Conservation (phyloP, 2,888 invertebrate species). For the Neoaliturus tenellus region DNA sequence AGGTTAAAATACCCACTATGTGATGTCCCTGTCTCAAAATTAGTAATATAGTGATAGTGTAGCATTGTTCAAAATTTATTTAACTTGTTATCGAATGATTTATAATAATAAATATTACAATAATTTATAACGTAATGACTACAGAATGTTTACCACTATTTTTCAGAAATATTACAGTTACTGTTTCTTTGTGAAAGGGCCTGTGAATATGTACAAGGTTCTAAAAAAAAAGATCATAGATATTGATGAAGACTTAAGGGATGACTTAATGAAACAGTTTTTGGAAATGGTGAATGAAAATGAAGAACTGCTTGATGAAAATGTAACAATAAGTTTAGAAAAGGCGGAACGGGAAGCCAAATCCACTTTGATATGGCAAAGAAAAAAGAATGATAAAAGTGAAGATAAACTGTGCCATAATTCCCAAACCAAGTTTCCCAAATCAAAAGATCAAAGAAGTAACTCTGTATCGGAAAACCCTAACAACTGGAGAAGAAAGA, state of each 20-base stretch:
- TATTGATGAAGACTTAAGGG: neutral
- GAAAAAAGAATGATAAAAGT: neutral
- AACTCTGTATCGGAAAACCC: neutral
- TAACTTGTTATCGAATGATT: too few relatives aligned
- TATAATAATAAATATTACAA: too few relatives aligned
- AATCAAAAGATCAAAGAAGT: neutral
- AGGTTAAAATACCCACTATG: too few relatives aligned
- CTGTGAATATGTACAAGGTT: neutral
- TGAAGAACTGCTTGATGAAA: neutral
- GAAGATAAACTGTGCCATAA: neutral
- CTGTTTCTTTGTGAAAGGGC: neutral
- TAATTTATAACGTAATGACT: neutral
- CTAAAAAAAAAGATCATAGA: neutral
- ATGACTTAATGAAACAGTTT: neutral
- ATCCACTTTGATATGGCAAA: neutral
- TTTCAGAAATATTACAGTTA: conserved; percentile 4
- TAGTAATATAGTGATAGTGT: too few relatives aligned
- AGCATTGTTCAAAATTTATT: too few relatives aligned
- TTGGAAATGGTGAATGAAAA: neutral
- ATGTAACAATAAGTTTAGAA: neutral
- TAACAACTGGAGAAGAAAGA: neutral
- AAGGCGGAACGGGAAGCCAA: neutral
- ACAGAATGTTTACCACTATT: neutral
- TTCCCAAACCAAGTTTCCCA: neutral
- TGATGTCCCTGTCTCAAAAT: too few relatives aligned